Base-by-base conservation (phyloP, 2,888 invertebrate species). In the Pseudolycoriella hygida region DNA sequence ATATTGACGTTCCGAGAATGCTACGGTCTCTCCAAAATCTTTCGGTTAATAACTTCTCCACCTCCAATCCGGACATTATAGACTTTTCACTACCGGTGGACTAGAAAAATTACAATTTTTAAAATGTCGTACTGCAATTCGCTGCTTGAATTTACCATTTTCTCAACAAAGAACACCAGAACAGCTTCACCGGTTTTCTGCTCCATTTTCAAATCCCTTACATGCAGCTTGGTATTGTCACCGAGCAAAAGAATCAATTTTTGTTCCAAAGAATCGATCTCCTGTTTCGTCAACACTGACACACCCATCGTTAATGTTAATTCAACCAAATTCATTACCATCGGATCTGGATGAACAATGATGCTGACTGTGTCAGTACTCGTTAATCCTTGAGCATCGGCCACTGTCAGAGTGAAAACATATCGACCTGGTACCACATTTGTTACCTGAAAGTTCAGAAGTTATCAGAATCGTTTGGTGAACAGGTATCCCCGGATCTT, bases 391-490 rank as follows among this genome's bases (percentile, higher is more conserved):
- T 93, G 90, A 52, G 85, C 86, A 61, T 94, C 94, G 37, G 73
- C 80, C 1, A 94, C 92, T n/a, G 81, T 83, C 47, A 94, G 67
- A 56, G 80, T 82, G 58, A 92, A 93, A 2, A 88, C 76, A 60
- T 93, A 94, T 51, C 82, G 75, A 0, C 93, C 94, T 3, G 83
- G 77, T 42, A 87, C 81, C 45, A 92, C 71, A 60, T 88, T 81
- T n/a, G 84, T 77, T 30, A 88, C 62, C 81, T 82, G 57, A 14
- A 60, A 52, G 15, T 17, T 34, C 5, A 34, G n/a, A n/a, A n/a
- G n/a, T n/a, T n/a, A n/a, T n/a, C n/a, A n/a, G n/a, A n/a, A n/a
- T n/a, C n/a, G n/a, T n/a, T n/a, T n/a, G n/a, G n/a, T n/a, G n/a
- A n/a, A n/a, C n/a, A n/a, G n/a, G n/a, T n/a, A n/a, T n/a, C n/a